Conservation (phyloP, 1,140 invertebrate genomes). For the Sarcophaga peregrina region DNA sequence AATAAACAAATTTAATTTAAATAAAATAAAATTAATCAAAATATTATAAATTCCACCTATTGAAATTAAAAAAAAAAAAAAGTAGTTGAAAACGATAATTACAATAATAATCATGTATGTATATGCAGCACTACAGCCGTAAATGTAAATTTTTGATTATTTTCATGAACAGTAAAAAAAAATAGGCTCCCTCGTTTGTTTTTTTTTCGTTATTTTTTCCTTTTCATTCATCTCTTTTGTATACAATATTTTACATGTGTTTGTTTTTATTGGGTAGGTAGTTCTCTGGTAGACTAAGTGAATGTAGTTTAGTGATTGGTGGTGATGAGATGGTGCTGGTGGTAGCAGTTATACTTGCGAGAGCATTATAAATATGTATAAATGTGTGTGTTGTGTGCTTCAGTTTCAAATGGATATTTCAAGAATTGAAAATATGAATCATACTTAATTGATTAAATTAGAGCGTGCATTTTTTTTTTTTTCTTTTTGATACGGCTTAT, state of each 20-base stretch:
- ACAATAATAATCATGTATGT: background rate
- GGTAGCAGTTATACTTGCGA: background rate
- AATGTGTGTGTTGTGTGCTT: background rate
- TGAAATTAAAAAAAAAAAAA: background rate
- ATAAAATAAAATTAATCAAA: too few relatives aligned
- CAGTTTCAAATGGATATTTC: background rate
- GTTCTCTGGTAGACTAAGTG: background rate
- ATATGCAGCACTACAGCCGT: too few relatives aligned
- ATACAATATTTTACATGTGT: background rate
- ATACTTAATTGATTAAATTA: conserved; percentile 23
- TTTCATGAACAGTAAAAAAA: too few relatives aligned
- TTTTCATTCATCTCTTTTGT: too few relatives aligned
- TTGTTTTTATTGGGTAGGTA: background rate
- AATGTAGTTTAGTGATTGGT: background rate
- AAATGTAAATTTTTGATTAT: too few relatives aligned
- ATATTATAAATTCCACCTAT: background rate
- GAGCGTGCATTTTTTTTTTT: conserved; percentile 13
- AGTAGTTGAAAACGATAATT: background rate
- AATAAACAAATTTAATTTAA: too few relatives aligned
- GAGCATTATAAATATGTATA: background rate
- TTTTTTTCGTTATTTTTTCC: too few relatives aligned
- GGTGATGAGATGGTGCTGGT: background rate
- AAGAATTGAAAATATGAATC: conserved; percentile 15
- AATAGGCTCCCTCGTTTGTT: too few relatives aligned
- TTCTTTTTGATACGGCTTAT: background rate